A percentile compares a stretch with the other conserved stretches of the same genome.
Evolutionary conservation across 2,888 invertebrate species (phyloP).

Genomic region (Mythimna ferrago): DNA sequence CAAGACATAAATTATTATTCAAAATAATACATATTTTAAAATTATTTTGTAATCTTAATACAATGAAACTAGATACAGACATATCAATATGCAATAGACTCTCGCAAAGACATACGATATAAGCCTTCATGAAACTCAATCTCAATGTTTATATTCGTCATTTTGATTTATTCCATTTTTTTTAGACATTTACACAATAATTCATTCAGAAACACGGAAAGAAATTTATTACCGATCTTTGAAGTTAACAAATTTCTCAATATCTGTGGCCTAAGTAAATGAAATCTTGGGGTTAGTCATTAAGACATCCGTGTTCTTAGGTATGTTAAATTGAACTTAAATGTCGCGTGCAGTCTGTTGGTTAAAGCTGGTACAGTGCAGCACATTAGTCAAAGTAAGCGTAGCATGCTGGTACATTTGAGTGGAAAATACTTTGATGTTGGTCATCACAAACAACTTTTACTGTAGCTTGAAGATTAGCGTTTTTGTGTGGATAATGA

Average conservation of each 20-base stretch:
- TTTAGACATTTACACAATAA: background rate
- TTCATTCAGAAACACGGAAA: background rate
- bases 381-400: constrained; percentile 73
- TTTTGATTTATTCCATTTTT: constrained; percentile 5
- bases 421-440: constrained; percentile 62
- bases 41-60: background rate
- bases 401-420: constrained; percentile 67
- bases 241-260: constrained; percentile 31
- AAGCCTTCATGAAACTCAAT: constrained; percentile 26
- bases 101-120: constrained; percentile 1
- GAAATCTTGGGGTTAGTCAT: constrained; percentile 63
- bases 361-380: constrained; percentile 48
- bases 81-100: constrained; percentile 9
- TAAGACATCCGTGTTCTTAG: constrained; percentile 66
- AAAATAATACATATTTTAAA: background rate
- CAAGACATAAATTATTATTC: background rate
- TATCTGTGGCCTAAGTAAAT: constrained; percentile 33
- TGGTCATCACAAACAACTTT: constrained; percentile 52
- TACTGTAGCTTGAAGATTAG: constrained; percentile 8
- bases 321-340: constrained; percentile 72
- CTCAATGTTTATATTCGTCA: background rate
- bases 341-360: constrained; percentile 69
- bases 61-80: constrained; percentile 34
- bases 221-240: constrained; percentile 8
- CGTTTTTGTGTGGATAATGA: background rate